These are phyloP conservation scores for Phodopus roborovskii DNA, from an alignment of 2,113 vertebrate genomes.

Conservation along the genomic window DNA sequence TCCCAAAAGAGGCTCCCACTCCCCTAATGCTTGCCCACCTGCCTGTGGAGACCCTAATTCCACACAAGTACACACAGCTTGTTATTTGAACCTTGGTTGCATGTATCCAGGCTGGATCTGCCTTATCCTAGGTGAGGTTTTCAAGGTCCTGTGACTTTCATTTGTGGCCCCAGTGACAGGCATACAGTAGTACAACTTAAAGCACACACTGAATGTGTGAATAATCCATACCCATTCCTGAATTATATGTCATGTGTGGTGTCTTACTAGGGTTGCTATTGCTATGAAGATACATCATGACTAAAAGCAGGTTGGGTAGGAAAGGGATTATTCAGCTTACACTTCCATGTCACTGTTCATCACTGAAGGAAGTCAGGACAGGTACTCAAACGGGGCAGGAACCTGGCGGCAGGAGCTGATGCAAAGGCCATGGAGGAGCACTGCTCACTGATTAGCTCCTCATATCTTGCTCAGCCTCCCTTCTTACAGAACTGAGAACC, in stretches of 20 bases:
- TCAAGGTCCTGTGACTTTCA: neutral
- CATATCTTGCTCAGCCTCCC: too few relatives aligned
- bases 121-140: neutral
- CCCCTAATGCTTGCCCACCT: neutral
- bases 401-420: neutral
- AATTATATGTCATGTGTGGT: too few relatives aligned
- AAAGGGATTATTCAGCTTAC: neutral
- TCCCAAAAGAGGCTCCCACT: neutral
- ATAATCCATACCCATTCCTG: neutral
- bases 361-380: neutral
- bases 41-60: neutral
- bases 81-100: rapidly evolving
- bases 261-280: neutral
- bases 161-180: neutral
- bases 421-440: neutral
- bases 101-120: neutral
- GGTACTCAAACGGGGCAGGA: neutral
- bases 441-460: neutral
- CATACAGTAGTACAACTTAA: neutral
- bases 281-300: neutral
- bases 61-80: neutral
- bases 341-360: neutral
- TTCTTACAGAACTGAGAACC: neutral
- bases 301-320: neutral
- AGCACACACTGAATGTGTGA: neutral